Conservation (phyloP, 2,797 vertebrate species). For the Gephyroberyx darwinii region DNA sequence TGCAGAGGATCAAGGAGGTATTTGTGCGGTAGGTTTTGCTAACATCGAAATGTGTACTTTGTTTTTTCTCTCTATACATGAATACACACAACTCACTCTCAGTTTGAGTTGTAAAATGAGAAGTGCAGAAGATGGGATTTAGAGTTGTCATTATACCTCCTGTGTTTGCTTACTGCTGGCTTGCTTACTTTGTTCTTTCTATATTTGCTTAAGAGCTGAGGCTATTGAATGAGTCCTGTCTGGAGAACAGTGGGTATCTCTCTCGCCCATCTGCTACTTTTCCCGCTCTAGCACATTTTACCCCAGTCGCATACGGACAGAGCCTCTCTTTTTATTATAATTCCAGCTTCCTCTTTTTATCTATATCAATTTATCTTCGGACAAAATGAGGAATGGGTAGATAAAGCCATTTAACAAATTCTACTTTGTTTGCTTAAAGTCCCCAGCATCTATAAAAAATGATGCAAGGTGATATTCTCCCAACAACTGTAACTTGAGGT, state of each 20-base stretch:
- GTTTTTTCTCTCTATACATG: background rate
- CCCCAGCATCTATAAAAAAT: conserved; percentile 23
- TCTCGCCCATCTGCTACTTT: conserved; percentile 40
- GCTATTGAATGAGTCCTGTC: conserved; percentile 37
- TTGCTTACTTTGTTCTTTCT: conserved; percentile 40
- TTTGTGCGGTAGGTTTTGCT: background rate
- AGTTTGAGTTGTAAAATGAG: conserved; percentile 36
- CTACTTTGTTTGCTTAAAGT: conserved; percentile 27
- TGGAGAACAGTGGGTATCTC: conserved; percentile 48
- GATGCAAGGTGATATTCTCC: conserved; percentile 39
- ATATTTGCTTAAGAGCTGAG: conserved; percentile 57
- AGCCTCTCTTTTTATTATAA: background rate
- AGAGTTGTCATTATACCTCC: conserved; percentile 30
- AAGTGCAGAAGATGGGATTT: conserved; percentile 30
- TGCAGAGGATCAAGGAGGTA: conserved; percentile 7
- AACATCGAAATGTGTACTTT: conserved; percentile 9
- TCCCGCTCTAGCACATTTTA: conserved; percentile 31
- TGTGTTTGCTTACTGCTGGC: conserved; percentile 47
- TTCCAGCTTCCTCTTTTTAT: background rate
- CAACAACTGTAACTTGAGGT: conserved; percentile 51
- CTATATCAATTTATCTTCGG: background rate
- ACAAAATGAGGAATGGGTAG: background rate
- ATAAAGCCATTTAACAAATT: background rate
- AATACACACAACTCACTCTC: conserved; percentile 13
- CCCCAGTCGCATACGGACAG: conserved; percentile 1